Evolutionary conservation across 2,797 vertebrate species (phyloP).

Genomic region (Tangara arthus): DNA sequence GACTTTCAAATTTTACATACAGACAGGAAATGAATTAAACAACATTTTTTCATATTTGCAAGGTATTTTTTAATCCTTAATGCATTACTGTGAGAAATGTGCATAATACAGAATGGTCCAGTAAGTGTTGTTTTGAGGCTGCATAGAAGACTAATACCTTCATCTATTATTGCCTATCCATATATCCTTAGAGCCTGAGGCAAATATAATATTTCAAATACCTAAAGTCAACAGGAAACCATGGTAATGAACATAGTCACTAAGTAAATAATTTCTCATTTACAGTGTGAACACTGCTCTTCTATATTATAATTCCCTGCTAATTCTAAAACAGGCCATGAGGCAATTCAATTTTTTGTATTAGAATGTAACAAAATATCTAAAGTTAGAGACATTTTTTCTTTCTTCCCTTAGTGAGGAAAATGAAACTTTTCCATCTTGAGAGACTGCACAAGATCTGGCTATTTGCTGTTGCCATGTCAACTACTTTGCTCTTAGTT

Average conservation of each 20-base stretch:
- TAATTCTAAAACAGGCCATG: not conserved
- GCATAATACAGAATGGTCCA: not conserved
- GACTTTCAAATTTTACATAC: not conserved
- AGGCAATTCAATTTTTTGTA: not conserved
- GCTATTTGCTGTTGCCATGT: constrained; percentile 40
- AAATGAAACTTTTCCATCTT: constrained; percentile 2
- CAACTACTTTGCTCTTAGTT: not conserved
- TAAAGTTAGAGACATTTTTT: not conserved
- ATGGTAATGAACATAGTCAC: not conserved
- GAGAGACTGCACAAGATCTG: not conserved
- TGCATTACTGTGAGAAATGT: not conserved
- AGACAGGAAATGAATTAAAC: not conserved
- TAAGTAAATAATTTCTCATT: constrained; percentile 4
- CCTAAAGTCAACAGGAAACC: not conserved
- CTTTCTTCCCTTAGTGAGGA: not conserved
- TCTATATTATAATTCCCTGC: not conserved
- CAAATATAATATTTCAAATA: not conserved
- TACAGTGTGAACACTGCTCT: not conserved
- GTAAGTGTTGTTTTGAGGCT: not conserved
- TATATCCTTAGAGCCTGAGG: not conserved
- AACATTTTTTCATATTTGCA: not conserved
- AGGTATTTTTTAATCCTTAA: not conserved
- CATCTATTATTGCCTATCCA: not conserved
- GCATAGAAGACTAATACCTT: not conserved
- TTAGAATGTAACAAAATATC: not conserved